A percentile compares a stretch with the other conserved stretches of the same genome.
Evolutionary conservation across 2,888 invertebrate genomes (phyloP).

Genomic region (Tetropium fuscum): DNA sequence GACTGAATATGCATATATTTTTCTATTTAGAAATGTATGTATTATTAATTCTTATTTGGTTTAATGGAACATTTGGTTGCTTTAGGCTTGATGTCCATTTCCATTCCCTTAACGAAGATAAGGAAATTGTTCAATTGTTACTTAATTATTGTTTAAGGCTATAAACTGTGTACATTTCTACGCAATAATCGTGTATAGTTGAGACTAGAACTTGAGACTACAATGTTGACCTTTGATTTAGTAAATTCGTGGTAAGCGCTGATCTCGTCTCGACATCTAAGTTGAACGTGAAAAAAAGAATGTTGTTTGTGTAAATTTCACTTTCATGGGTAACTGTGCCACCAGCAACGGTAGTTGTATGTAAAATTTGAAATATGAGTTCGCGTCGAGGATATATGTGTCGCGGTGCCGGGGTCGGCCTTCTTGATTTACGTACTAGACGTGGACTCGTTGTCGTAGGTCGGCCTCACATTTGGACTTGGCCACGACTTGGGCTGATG

Average conservation of each 20-base stretch:
- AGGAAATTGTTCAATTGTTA: too few relatives aligned
- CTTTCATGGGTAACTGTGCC: conserved; percentile 47
- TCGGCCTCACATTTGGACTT: conserved; percentile 39
- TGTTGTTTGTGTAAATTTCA: conserved; percentile 47
- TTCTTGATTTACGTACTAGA: conserved; percentile 54
- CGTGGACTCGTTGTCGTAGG: conserved; percentile 52
- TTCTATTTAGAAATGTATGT: too few relatives aligned
- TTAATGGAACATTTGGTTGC: too few relatives aligned
- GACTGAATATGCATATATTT: too few relatives aligned
- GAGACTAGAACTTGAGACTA: neutral
- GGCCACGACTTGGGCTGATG: conserved; percentile 24
- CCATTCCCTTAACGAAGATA: too few relatives aligned
- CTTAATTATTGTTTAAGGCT: too few relatives aligned
- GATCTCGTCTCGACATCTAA: conserved; percentile 43
- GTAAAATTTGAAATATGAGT: conserved; percentile 55
- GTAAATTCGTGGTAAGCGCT: conserved; percentile 13
- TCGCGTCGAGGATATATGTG: conserved; percentile 46
- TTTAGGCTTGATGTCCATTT: too few relatives aligned
- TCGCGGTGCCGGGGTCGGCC: conserved; percentile 44
- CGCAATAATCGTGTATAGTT: neutral
- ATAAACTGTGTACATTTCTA: neutral
- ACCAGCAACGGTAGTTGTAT: conserved; percentile 46
- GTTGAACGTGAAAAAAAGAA: conserved; percentile 34
- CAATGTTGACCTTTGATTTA: conserved; percentile 19
- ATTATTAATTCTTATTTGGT: too few relatives aligned